Conservation (phyloP, 2,888 invertebrate genomes). For the Cataglyphis albicans region DNA sequence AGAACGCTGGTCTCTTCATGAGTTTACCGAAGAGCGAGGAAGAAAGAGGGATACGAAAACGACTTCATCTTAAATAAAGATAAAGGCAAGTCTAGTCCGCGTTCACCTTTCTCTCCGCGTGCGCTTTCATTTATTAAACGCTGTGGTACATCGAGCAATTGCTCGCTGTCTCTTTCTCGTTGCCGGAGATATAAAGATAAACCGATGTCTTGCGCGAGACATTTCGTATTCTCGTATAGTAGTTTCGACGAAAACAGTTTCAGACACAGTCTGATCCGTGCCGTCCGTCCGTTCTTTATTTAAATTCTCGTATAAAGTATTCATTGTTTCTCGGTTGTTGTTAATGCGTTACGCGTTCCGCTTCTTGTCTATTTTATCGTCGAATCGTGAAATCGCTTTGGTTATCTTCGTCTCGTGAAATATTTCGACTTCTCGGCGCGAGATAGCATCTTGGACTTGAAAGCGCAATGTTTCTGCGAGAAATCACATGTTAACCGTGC, state of each 20-base stretch:
- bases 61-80: conserved; percentile 47
- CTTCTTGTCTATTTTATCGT: conserved; percentile 25
- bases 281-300: conserved; percentile 23
- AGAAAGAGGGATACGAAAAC: neutral
- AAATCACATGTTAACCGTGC: conserved; percentile 39
- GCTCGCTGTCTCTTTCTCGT: neutral
- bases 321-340: conserved; percentile 15
- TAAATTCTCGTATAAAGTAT: conserved; percentile 21
- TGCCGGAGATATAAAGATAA: conserved; percentile 10
- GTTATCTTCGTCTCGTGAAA: conserved; percentile 39
- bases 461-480: conserved; percentile 37
- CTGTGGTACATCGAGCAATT: conserved; percentile 36
- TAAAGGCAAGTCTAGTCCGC: conserved; percentile 33
- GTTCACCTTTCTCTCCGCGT: conserved; percentile 13
- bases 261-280: conserved; percentile 5
- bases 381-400: conserved; percentile 31
- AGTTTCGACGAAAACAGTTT: conserved; percentile 3
- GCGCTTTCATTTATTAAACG: conserved; percentile 54
- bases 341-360: conserved; percentile 16
- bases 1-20: conserved; percentile 15
- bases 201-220: conserved; percentile 4
- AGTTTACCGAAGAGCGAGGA: neutral
- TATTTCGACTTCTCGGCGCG: conserved; percentile 30
- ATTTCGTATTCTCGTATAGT: conserved; percentile 22
- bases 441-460: conserved; percentile 32